A percentile compares a stretch with the other conserved stretches of the same genome.
Evolutionary conservation across 2,888 invertebrate genomes (phyloP).

Genomic region (Orthosia gothica): DNA sequence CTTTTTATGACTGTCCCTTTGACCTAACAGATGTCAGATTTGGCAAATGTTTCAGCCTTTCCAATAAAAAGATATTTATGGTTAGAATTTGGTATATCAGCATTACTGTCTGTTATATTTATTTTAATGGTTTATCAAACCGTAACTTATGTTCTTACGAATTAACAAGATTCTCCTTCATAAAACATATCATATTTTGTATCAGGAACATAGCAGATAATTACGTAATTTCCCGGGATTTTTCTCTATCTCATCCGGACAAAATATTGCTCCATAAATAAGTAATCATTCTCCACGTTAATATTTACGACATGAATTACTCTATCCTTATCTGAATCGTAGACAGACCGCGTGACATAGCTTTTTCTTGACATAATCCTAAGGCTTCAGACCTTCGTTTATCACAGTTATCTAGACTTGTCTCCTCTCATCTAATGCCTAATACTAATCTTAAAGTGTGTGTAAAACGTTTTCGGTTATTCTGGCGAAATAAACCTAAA

Average conservation of each 20-base stretch:
- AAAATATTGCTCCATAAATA: neutral
- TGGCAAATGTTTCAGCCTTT: constrained; percentile 3
- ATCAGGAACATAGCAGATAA: neutral
- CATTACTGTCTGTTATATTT: neutral
- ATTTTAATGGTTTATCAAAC: neutral
- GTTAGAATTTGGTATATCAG: neutral
- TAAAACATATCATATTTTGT: neutral
- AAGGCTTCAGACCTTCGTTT: constrained; percentile 12
- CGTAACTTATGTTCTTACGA: neutral
- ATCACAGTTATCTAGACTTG: constrained; percentile 42
- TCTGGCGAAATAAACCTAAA: neutral
- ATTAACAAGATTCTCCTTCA: neutral
- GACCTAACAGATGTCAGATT: neutral
- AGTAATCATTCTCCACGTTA: neutral
- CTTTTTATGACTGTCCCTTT: constrained; percentile 18
- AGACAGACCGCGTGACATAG: constrained; percentile 9
- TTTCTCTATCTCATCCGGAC: neutral
- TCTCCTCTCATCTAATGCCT: constrained; percentile 13
- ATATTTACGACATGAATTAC: constrained; percentile 3
- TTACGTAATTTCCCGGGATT: neutral
- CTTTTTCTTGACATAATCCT: constrained; percentile 31
- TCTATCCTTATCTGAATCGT: constrained; percentile 20
- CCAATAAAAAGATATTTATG: constrained; percentile 6
- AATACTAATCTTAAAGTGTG: constrained; percentile 14
- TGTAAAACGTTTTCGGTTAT: neutral